phyloP scores from a whole-genome alignment of 1,140 invertebrate species.

The Polypedilum vanderplanki region DNA sequence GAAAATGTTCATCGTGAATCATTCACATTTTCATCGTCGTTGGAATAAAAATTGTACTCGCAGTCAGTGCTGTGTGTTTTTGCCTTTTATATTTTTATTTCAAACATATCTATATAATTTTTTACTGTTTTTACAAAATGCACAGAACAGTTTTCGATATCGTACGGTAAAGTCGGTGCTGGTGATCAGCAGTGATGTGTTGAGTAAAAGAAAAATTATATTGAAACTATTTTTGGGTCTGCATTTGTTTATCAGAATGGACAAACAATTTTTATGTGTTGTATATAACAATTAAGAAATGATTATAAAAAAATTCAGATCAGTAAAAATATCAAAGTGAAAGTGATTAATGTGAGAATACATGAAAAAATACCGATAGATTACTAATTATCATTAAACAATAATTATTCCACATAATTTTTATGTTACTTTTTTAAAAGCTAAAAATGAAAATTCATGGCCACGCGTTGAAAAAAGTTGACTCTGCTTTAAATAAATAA shows the following conservation, averaged over 20 bases:
- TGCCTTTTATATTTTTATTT: not conserved
- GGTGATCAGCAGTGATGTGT: not conserved
- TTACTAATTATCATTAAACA: constrained; percentile 7
- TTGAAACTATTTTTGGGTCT: not conserved
- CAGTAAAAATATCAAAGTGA: not conserved
- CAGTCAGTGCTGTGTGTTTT: constrained; percentile 11
- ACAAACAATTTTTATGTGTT: not conserved
- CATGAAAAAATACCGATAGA: not conserved
- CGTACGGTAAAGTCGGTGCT: not conserved
- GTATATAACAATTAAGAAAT: not conserved
- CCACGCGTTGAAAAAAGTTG: not conserved
- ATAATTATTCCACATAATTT: not conserved
- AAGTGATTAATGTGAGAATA: not conserved
- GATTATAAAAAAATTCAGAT: not conserved
- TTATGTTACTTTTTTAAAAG: not conserved
- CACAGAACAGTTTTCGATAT: constrained; percentile 6
- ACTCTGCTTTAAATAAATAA: not conserved
- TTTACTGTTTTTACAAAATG: constrained; percentile 14
- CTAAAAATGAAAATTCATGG: not conserved
- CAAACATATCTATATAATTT: not conserved
- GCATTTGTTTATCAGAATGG: not conserved
- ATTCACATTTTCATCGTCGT: constrained; percentile 17
- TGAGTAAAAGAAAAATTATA: not conserved
- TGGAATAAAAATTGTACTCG: constrained; percentile 19
- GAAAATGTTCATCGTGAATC: constrained; percentile 4